Percentiles rank a stretch among this genome's conserved stretches.
These are phyloP conservation scores for Drosophila cognata DNA, from an alignment of 2,888 invertebrate species.

Conservation along the genomic window DNA sequence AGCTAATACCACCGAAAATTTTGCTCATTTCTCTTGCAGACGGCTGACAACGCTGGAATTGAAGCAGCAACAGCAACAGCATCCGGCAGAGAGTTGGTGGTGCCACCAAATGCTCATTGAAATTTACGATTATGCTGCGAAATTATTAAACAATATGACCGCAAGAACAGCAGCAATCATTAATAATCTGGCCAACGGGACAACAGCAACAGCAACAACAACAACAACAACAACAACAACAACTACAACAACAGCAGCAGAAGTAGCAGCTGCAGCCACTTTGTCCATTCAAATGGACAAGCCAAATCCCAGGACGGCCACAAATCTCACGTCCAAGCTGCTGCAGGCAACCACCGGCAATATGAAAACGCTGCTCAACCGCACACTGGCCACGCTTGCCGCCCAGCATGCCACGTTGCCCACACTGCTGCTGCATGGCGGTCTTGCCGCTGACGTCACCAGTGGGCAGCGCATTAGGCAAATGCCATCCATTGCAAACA, in stretches of 20 bases:
- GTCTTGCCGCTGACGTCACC: conserved; percentile 37
- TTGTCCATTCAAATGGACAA: not conserved
- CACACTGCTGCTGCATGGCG: conserved; percentile 52
- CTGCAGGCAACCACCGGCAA: conserved; percentile 64
- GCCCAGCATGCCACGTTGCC: conserved; percentile 64
- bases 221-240: not conserved
- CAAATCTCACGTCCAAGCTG: conserved; percentile 68
- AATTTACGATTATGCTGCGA: conserved; percentile 79
- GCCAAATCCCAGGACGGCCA: conserved; percentile 37
- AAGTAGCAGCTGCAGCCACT: conserved; percentile 26
- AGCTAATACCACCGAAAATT: conserved; percentile 32
- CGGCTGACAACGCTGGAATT: conserved; percentile 24
- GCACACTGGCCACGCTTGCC: conserved; percentile 68
- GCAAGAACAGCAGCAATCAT: conserved; percentile 58
- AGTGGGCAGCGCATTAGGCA: conserved; percentile 51
- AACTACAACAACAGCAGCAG: conserved; percentile 9
- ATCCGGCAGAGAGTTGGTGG: not conserved
- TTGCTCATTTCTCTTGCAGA: conserved; percentile 53
- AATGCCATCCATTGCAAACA: conserved; percentile 5
- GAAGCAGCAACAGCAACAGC: not conserved
- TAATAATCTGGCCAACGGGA: conserved; percentile 54
- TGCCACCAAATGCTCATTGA: conserved; percentile 67
- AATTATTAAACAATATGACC: conserved; percentile 78
- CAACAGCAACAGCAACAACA: conserved; percentile 14
- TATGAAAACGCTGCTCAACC: conserved; percentile 70